These are phyloP conservation scores for Serinus canaria DNA, from an alignment of 2,113 vertebrate genomes.

Conservation along the genomic window DNA sequence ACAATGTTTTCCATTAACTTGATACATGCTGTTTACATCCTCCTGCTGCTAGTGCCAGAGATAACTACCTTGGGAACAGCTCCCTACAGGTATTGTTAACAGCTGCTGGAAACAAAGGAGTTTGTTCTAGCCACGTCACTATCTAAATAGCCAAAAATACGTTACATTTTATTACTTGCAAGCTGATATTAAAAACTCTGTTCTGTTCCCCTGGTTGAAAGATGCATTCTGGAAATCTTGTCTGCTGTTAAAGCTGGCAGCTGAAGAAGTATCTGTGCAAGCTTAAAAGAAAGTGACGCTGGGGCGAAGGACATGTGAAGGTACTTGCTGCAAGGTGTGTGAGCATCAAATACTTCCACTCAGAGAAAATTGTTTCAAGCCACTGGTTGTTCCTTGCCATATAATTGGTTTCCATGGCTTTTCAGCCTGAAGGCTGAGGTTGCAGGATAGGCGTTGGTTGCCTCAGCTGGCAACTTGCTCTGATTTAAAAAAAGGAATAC, in stretches of 20 bases:
- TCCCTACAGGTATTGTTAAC: conserved; percentile 49
- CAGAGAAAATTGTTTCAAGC: neutral
- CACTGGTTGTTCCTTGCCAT: neutral
- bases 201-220: neutral
- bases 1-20: conserved; percentile 45
- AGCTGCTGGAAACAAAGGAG: conserved; percentile 59
- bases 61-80: conserved; percentile 59
- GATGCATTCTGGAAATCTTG: neutral
- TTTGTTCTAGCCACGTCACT: conserved; percentile 49
- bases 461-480: neutral
- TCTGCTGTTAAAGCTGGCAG: neutral
- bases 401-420: neutral
- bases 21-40: conserved; percentile 54
- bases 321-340: neutral
- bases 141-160: conserved; percentile 39
- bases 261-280: neutral
- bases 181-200: neutral
- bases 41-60: neutral
- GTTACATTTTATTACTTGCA: neutral
- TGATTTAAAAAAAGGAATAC: neutral
- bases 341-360: neutral
- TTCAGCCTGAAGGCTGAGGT: neutral
- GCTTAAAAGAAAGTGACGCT: neutral
- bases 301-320: rapidly evolving
- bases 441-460: neutral